phyloP scores from a whole-genome alignment of 35 echinoderm and acorn worm genomes.

The Patiria miniata region DNA sequence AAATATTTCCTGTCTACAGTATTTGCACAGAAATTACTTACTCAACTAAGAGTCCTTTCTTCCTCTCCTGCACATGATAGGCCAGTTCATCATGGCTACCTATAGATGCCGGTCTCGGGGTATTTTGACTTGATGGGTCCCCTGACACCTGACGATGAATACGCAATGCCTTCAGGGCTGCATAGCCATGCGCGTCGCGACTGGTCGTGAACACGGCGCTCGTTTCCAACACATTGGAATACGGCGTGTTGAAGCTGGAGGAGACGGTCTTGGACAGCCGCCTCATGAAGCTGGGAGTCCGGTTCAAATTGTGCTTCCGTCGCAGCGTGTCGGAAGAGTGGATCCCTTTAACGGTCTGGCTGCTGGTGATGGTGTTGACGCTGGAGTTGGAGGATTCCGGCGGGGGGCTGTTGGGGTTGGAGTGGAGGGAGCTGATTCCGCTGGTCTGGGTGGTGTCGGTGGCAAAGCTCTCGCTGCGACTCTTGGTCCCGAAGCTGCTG shows the following conservation, averaged over 20 bases:
- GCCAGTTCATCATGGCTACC: conserved; percentile 41
- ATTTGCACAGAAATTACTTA: conserved; percentile 58
- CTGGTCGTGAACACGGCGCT: conserved; percentile 78
- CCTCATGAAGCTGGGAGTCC: conserved; percentile 89
- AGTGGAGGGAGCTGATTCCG: conserved; percentile 86
- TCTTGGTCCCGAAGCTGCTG: conserved; percentile 90
- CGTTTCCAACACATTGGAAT: conserved; percentile 74
- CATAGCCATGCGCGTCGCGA: conserved; percentile 82
- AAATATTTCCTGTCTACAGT: not conserved
- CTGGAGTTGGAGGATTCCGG: conserved; percentile 82
- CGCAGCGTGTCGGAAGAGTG: conserved; percentile 88
- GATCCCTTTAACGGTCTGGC: conserved; percentile 85
- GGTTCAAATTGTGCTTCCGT: conserved; percentile 79
- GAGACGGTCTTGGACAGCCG: conserved; percentile 79
- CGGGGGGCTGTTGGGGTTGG: conserved; percentile 86
- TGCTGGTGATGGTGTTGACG: conserved; percentile 85
- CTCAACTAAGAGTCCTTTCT: conserved; percentile 48
- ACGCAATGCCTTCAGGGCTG: conserved; percentile 74
- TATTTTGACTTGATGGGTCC: not conserved
- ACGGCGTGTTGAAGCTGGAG: conserved; percentile 57
- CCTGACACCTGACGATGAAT: conserved; percentile 58
- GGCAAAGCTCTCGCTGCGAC: conserved; percentile 96
- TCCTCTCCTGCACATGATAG: conserved; percentile 20
- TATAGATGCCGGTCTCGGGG: conserved; percentile 39
- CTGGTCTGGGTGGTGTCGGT: conserved; percentile 88